These are phyloP conservation scores for Stegodyphus mimosarum DNA, from an alignment of 1,140 invertebrate genomes.

Conservation along the genomic window DNA sequence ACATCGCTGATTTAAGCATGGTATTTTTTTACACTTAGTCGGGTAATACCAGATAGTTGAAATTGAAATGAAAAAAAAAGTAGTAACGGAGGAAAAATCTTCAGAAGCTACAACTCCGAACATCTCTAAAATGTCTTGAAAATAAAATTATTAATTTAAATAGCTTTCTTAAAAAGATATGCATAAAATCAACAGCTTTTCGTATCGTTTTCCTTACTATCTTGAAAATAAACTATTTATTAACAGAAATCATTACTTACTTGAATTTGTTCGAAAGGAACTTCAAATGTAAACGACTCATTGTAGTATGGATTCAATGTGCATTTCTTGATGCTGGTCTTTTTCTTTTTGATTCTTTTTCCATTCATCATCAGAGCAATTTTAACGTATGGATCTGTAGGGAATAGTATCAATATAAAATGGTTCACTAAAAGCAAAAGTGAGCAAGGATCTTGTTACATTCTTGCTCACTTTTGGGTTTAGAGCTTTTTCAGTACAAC, in stretches of 20 bases:
- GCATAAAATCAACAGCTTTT: no score
- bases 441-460: no score
- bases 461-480: no score
- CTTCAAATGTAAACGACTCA: slow-evolving; percentile 99
- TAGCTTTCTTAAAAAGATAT: not conserved
- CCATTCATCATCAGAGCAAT: slow-evolving; percentile 99
- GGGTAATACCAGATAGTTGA: no score
- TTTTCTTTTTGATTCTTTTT: slow-evolving; percentile 99
- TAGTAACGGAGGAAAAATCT: no score
- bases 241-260: slow-evolving; percentile 68
- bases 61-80: no score
- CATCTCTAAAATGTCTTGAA: not conserved
- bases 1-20: no score
- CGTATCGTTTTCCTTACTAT: not conserved
- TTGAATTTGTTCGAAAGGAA: slow-evolving; percentile 99
- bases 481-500: no score
- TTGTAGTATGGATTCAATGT: slow-evolving; percentile 99
- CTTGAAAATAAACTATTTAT: not conserved
- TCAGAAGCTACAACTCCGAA: no score
- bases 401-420: slow-evolving; percentile 66
- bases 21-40: no score
- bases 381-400: slow-evolving; percentile 99
- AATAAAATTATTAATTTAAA: not conserved
- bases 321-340: slow-evolving; percentile 99
- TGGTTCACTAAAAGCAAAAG: no score